A percentile compares a stretch with the other conserved stretches of the same genome.
Evolutionary conservation across 1,140 invertebrate genomes (phyloP).

Genomic region (Elymnias hypermnestra): DNA sequence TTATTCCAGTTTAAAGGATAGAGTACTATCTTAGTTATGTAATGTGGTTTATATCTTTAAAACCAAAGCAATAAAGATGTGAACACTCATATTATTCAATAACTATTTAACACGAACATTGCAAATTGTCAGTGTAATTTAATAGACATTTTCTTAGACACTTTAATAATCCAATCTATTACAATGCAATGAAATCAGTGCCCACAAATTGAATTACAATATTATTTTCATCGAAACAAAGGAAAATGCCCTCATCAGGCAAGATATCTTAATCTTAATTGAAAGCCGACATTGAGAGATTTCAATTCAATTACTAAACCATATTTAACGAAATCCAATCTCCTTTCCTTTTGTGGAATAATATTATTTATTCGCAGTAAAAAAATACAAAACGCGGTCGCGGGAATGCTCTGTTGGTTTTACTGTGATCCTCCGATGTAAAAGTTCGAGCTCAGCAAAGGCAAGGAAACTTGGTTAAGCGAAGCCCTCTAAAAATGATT

Average conservation of each 20-base stretch:
- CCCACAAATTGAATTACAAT: conserved; percentile 23
- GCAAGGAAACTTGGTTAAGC: conserved; percentile 72
- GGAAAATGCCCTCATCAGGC: conserved; percentile 58
- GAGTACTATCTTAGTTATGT: too few species aligned
- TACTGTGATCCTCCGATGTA: conserved; percentile 71
- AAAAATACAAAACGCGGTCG: conserved; percentile 71
- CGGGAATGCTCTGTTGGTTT: conserved; percentile 68
- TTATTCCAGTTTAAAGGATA: too few species aligned
- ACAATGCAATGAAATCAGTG: conserved; percentile 26
- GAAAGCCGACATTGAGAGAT: conserved; percentile 75
- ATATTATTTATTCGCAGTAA: conserved; percentile 75
- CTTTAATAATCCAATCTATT: conserved; percentile 6
- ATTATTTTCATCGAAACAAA: conserved; percentile 54
- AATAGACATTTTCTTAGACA: background rate
- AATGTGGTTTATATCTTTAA: too few species aligned
- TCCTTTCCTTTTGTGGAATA: conserved; percentile 70
- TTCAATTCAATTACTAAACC: conserved; percentile 76
- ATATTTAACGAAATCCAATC: conserved; percentile 76
- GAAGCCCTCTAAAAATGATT: conserved; percentile 76
- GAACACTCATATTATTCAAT: too few species aligned
- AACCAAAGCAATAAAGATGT: too few species aligned
- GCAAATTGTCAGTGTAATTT: background rate
- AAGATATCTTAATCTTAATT: conserved; percentile 71
- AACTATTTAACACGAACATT: too few species aligned
- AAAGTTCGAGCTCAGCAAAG: conserved; percentile 59